Evolutionary conservation across 1,140 invertebrate species (phyloP).

Genomic region (Psilanteris sp.): DNA sequence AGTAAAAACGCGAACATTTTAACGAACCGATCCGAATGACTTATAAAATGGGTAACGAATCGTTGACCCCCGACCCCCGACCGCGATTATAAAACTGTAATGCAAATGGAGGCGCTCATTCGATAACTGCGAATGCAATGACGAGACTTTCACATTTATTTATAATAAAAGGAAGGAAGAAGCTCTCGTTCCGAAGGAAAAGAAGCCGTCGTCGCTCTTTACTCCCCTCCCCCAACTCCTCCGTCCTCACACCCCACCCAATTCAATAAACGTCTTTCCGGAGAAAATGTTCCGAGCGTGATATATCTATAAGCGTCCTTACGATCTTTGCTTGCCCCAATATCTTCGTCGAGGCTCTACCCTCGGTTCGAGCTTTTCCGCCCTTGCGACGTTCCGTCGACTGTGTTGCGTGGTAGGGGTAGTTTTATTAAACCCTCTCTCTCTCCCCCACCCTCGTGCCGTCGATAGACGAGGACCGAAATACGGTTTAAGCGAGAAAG

Average conservation of each 20-base stretch:
- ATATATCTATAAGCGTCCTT: conserved; percentile 67
- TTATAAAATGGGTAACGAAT: no score
- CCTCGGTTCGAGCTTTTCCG: conserved; percentile 60
- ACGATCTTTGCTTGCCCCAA: conserved; percentile 68
- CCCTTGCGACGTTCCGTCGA: conserved; percentile 61
- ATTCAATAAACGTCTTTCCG: conserved; percentile 60
- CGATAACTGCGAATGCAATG: conserved; percentile 4
- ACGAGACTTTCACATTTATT: conserved; percentile 48
- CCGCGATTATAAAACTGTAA: conserved; percentile 11
- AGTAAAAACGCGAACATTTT: no score
- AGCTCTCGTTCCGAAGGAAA: conserved; percentile 6
- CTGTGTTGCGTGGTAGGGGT: conserved; percentile 58
- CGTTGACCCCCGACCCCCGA: not conserved
- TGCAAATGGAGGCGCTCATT: conserved; percentile 5
- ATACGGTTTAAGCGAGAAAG: not conserved
- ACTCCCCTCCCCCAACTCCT: not conserved
- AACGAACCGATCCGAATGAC: no score
- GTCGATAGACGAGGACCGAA: conserved; percentile 58
- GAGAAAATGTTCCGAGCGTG: conserved; percentile 59
- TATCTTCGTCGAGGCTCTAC: conserved; percentile 62
- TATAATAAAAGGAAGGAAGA: conserved; percentile 53
- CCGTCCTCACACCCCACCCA: conserved; percentile 8
- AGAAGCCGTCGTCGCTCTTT: conserved; percentile 7
- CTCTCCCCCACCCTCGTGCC: no score
- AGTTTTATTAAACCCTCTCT: conserved; percentile 72